Base-by-base conservation (phyloP, 2,888 invertebrate species). In the Lasius fuliginosus region DNA sequence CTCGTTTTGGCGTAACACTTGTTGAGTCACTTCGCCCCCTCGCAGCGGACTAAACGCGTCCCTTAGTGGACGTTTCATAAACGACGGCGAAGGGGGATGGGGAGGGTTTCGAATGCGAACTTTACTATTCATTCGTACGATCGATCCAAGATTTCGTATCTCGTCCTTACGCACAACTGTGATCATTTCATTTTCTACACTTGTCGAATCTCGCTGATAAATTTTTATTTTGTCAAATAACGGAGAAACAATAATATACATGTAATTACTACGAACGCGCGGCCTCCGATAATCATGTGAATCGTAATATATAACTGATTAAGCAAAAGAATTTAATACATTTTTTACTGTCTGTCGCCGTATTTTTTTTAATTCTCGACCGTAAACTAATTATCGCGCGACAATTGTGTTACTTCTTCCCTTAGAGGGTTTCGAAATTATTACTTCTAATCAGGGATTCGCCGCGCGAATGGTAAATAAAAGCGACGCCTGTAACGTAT, bases 1-100 rank as follows among this genome's bases (percentile, higher is more conserved):
- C 88, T 86, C 89, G 87, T 85, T 82, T 82, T 85, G 85, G 83
- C 90, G 86, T 86, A 92, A 93, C 93, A 93, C 94, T 93, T 93
- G 93, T 93, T 93, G 93, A 93, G 91, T 81, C 89, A 85, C 81
- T 84, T 87, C 87, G 83, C 73, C 74, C 85, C 81, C 85, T 73
- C 81, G 75, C 81, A 69, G 77, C 64, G 83, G 74, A 42, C 62
- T 76, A 68, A 85, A 77, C 81, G 49, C 81, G 83, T 84, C 90
- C 86, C 86, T 82, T 84, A 81, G 74, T 86, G 86, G 88, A 85
- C 86, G 85, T 90, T 90, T 85, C 88, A 82, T 60, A 79, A 90
- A 88, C 79, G 83, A 83, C 64, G 83, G n/a, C 18, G 49, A 8
- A 4, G 3, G 42, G 42, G 3, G 12, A 4, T 3, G 36, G n/a